Evolutionary conservation across 2,113 vertebrate species (phyloP), one percentile per base, ranked within the genome.

Genomic region (Eurystomus gularis): DNA sequence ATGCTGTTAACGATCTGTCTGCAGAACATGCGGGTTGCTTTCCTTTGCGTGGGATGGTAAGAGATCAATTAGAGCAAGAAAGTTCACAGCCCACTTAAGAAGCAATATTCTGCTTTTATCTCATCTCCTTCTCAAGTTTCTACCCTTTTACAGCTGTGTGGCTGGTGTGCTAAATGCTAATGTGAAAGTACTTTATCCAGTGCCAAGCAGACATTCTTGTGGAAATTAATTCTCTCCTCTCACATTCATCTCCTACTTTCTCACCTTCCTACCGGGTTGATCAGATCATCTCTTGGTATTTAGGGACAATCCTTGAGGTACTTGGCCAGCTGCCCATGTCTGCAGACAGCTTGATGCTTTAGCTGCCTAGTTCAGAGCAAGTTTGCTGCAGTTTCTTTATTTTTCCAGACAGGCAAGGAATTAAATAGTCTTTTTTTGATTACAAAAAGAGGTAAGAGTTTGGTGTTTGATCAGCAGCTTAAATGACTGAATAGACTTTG

Each of bases 21-120:
- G 91, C 82, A 76, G 88, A 94, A 86, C 3, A 9, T 93, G 78
- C 86, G 90, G 80, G 87, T 88, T 95, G 92, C 94, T 92, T 97
- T 95, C 77, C 87, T 95, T 90, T 94, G 91, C 18, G 87, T 96
- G 83, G 97, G 94, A 73, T 89, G 96, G 70, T 94, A 87, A 97
- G 92, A 96, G 95, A 96, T 95, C 97, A 95, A 95, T 97, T 96
- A 96, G 79, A 96, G 87, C 85, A 86, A 95, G 89, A 90, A 95
- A 96, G 96, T 96, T 97, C 96, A 97, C 93, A 96, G 71, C 69
- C 93, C 96, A 94, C 95, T 96, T 96, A 97, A 96, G 90, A 93
- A 96, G 95, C 89, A 96, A 96, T 96, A 96, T 95, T 96, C 82
- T 55, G 88, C 95, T 96, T 97, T 96, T 93, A 95, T 96, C 94